phyloP scores from a whole-genome alignment of 2,888 invertebrate species.

The Drosophila pseudotalamancana region DNA sequence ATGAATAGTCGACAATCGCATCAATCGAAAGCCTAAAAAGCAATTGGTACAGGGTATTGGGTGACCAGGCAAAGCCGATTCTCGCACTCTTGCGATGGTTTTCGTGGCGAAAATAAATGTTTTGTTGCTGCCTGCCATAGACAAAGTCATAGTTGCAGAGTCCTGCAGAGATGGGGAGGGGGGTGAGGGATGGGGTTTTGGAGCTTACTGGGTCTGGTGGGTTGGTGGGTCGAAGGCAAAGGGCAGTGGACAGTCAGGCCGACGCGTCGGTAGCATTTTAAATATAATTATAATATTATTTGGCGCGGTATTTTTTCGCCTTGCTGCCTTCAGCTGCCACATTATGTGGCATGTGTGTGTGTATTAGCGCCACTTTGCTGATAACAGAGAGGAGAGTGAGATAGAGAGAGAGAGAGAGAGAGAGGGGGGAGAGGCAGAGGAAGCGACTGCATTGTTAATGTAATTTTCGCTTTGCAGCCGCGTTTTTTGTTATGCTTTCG shows the following conservation, averaged over 20 bases:
- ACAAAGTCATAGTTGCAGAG: slow-evolving; percentile 35
- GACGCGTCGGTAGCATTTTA: slow-evolving; percentile 65
- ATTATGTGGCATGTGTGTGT: slow-evolving; percentile 33
- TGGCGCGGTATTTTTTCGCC: slow-evolving; percentile 70
- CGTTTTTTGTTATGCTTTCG: slow-evolving; percentile 67
- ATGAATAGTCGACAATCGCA: no score
- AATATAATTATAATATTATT: slow-evolving; percentile 80
- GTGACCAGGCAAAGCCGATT: not conserved
- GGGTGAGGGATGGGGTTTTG: not conserved
- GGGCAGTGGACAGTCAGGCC: slow-evolving; percentile 28
- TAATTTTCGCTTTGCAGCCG: slow-evolving; percentile 71
- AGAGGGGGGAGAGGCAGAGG: not conserved
- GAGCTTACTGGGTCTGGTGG: not conserved
- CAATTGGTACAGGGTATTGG: not conserved
- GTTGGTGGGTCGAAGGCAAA: not conserved
- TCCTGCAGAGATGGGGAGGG: not conserved
- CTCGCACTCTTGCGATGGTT: no score
- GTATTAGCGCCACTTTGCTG: slow-evolving; percentile 55
- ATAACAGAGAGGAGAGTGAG: slow-evolving; percentile 22
- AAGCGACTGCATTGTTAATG: slow-evolving; percentile 71
- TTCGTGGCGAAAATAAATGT: slow-evolving; percentile 8
- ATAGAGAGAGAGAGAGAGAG: not conserved
- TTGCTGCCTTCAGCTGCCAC: slow-evolving; percentile 36
- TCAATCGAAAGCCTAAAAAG: no score
- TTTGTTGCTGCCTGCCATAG: slow-evolving; percentile 26